Evolutionary conservation across 2,113 vertebrate species (phyloP).

Genomic region (Caracal caracal): DNA sequence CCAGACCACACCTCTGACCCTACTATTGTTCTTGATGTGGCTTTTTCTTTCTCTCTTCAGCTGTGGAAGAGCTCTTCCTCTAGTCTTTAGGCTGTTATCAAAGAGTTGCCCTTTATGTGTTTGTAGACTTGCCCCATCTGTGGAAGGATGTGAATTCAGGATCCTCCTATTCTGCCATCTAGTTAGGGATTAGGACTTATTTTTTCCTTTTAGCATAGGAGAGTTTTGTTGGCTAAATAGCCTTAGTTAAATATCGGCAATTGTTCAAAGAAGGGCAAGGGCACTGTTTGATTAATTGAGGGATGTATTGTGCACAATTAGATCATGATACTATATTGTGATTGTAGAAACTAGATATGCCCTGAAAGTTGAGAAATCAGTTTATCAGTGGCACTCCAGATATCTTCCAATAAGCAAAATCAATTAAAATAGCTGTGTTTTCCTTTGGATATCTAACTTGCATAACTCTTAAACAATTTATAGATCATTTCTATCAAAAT

Average conservation of each 20-base stretch:
- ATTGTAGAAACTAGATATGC: not conserved
- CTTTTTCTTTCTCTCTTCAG: not conserved
- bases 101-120: not conserved
- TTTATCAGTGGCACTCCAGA: not conserved
- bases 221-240: not conserved
- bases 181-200: not conserved
- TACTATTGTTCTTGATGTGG: too few species aligned
- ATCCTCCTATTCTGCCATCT: not conserved
- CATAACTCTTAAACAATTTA: constrained; percentile 45
- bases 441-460: not conserved
- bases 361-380: constrained; percentile 69
- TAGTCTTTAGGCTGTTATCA: not conserved
- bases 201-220: not conserved
- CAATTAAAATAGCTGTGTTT: constrained; percentile 62
- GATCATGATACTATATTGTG: constrained; percentile 7
- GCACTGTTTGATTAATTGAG: constrained; percentile 60
- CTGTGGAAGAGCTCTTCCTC: not conserved
- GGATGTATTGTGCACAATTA: not conserved
- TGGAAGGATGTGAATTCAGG: not conserved
- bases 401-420: constrained; percentile 38
- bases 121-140: not conserved
- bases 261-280: constrained; percentile 24
- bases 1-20: not conserved
- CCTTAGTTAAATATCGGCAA: not conserved
- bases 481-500: constrained; percentile 33